A percentile compares a stretch with the other conserved stretches of the same genome.
Conservation (phyloP, 2,113 vertebrate genomes). For the Toxotes chatareus region DNA sequence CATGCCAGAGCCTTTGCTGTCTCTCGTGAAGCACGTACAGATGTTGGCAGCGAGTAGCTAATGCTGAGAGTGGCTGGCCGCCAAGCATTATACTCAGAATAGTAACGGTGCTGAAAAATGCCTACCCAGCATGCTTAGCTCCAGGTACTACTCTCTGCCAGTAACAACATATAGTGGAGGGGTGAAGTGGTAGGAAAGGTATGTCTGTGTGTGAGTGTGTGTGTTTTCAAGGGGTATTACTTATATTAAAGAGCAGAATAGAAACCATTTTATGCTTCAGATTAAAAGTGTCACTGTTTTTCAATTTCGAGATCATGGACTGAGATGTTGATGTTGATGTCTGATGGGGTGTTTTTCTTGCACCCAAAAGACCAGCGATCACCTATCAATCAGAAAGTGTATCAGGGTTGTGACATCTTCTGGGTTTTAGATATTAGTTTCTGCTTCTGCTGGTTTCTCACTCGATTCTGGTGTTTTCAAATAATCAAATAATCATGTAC, state of each 20-base stretch:
- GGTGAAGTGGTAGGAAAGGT: conserved; percentile 29
- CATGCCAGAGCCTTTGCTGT: conserved; percentile 57
- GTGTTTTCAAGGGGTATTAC: conserved; percentile 30
- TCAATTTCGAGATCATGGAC: not conserved
- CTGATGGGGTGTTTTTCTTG: too few species aligned
- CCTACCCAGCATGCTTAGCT: conserved; percentile 81
- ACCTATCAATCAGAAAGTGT: too few species aligned
- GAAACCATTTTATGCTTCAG: not conserved
- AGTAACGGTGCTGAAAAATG: conserved; percentile 77
- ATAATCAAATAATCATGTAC: too few species aligned
- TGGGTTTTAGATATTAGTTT: too few species aligned
- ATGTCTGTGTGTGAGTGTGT: conserved; percentile 32
- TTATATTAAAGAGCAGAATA: not conserved
- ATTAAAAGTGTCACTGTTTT: not conserved
- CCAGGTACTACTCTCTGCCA: conserved; percentile 76
- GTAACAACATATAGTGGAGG: conserved; percentile 74
- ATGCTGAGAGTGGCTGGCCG: conserved; percentile 66
- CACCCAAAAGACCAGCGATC: too few species aligned
- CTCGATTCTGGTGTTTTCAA: too few species aligned
- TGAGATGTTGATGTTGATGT: too few species aligned
- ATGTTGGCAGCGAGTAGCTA: conserved; percentile 70
- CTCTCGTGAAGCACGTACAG: conserved; percentile 54
- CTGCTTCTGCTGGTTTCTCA: too few species aligned
- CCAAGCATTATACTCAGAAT: conserved; percentile 85
- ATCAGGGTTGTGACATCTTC: too few species aligned